Conservation (phyloP, 2,888 invertebrate species). For the Lobophora halterata region DNA sequence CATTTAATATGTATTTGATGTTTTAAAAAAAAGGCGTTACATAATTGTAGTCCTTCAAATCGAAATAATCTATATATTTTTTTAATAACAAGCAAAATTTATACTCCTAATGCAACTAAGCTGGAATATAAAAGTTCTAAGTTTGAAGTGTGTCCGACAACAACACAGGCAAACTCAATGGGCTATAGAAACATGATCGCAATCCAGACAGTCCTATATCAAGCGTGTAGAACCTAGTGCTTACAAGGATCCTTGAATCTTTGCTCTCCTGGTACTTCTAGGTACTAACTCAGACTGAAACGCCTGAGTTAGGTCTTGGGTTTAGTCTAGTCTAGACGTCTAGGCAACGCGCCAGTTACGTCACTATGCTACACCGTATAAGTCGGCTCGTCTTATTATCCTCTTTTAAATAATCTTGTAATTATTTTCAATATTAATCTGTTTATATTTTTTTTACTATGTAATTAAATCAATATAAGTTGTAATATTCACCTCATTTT, state of each 20-base stretch:
- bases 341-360: conserved; percentile 20
- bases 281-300: conserved; percentile 60
- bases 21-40: no score
- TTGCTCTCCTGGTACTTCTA: conserved; percentile 70
- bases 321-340: conserved; percentile 23
- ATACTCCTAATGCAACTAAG: no score
- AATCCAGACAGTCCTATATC: conserved; percentile 18
- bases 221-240: conserved; percentile 56
- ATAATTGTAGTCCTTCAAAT: no score
- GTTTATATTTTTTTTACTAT: no score
- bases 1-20: no score
- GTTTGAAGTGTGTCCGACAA: background rate
- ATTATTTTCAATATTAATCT: no score
- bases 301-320: conserved; percentile 28
- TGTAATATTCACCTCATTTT: no score
- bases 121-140: no score
- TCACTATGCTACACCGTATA: conserved; percentile 4
- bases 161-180: conserved; percentile 9
- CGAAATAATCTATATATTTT: no score
- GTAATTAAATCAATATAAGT: no score
- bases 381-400: background rate
- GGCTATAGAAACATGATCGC: conserved; percentile 5
- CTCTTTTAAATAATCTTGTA: no score
- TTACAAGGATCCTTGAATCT: conserved; percentile 44
- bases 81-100: no score